These are phyloP conservation scores for Pampus argenteus DNA, from an alignment of 2,797 vertebrate genomes.

Conservation along the genomic window DNA sequence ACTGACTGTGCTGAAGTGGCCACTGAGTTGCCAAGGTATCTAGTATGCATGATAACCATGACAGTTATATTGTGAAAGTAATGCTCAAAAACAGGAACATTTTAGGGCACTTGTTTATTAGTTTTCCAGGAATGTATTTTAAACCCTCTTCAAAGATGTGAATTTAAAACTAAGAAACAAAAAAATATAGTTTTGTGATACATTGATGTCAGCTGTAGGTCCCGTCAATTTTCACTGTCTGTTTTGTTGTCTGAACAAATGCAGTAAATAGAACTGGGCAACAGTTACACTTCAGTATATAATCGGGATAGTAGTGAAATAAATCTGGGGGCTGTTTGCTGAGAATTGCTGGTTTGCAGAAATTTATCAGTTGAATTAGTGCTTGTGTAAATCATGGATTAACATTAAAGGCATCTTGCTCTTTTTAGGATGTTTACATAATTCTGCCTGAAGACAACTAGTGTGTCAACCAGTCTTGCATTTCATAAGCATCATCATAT, in stretches of 20 bases:
- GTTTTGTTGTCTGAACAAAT: constrained; percentile 2
- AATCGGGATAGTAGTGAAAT: no score
- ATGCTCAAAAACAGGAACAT: no score
- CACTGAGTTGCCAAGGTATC: no score
- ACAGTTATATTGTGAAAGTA: no score
- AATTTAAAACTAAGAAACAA: background rate
- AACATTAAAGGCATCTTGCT: constrained; percentile 5
- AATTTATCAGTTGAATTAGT: background rate
- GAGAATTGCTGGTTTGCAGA: background rate
- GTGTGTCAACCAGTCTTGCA: background rate
- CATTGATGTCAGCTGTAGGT: background rate
- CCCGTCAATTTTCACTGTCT: background rate
- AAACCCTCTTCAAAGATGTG: background rate
- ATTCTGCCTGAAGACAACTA: constrained; percentile 16
- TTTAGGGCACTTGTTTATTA: background rate
- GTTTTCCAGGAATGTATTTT: background rate
- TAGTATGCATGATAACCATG: no score
- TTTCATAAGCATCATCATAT: constrained; percentile 12
- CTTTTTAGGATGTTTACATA: constrained; percentile 9
- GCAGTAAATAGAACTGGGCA: background rate
- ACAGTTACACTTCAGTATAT: background rate
- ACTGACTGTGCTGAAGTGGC: no score
- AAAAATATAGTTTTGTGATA: background rate
- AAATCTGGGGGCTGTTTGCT: background rate
- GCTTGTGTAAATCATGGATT: constrained; percentile 3